phyloP scores from a whole-genome alignment of 2,888 invertebrate genomes.

The Itoplectis maculator region DNA sequence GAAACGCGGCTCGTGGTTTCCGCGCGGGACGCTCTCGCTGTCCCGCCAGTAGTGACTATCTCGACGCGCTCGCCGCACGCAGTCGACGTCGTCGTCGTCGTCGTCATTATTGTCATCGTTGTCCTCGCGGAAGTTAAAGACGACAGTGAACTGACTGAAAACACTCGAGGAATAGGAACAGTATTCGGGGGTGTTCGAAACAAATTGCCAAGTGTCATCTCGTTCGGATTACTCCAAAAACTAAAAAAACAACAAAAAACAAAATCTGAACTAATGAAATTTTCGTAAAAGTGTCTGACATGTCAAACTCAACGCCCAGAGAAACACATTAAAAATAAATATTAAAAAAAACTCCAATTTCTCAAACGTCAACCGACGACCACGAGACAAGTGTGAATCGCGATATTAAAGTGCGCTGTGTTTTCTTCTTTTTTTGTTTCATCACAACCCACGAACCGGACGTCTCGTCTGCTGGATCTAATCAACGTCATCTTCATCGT shows the following conservation, averaged over 20 bases:
- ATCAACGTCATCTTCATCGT: not conserved
- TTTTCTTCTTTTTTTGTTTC: constrained; percentile 72
- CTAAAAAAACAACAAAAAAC: not conserved
- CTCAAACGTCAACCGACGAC: not conserved
- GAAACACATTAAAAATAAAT: too few relatives aligned
- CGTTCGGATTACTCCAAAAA: constrained; percentile 5
- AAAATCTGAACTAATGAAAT: not conserved
- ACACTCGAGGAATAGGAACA: not conserved
- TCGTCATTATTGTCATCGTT: constrained; percentile 56
- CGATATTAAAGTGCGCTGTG: constrained; percentile 76
- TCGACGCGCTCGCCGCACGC: constrained; percentile 66
- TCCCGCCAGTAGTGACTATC: constrained; percentile 69
- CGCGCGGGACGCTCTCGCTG: constrained; percentile 65
- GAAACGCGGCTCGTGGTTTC: constrained; percentile 69
- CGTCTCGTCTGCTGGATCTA: constrained; percentile 61
- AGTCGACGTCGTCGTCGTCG: constrained; percentile 64
- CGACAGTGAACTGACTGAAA: not conserved
- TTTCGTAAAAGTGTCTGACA: not conserved
- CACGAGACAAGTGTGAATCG: constrained; percentile 38
- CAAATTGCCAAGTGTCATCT: constrained; percentile 37
- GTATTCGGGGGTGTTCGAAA: not conserved
- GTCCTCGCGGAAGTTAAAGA: constrained; percentile 31
- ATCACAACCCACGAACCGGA: constrained; percentile 61
- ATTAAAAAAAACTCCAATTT: constrained; percentile 11
- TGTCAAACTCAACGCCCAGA: constrained; percentile 22